A percentile compares a stretch with the other conserved stretches of the same genome.
Evolutionary conservation across 2,888 invertebrate genomes (phyloP).

Genomic region (Schizotus pectinicornis): DNA sequence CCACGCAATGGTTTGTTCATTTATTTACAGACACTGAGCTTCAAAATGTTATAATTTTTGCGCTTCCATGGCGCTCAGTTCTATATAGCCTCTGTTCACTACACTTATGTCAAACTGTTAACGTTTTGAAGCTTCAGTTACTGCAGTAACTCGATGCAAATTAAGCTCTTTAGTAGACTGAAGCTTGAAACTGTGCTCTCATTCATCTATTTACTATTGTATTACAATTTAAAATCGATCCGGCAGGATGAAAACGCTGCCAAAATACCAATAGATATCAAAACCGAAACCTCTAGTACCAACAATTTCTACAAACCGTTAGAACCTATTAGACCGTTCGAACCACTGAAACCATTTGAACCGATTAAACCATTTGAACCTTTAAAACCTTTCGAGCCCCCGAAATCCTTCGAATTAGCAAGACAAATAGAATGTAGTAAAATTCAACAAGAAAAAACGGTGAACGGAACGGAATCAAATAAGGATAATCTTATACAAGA

Average conservation of each 20-base stretch:
- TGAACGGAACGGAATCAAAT: not conserved
- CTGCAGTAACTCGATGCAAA: not conserved
- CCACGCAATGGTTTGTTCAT: constrained; percentile 44
- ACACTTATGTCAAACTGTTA: constrained; percentile 39
- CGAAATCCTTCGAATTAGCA: constrained; percentile 52
- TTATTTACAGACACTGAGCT: constrained; percentile 52
- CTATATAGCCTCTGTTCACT: constrained; percentile 56
- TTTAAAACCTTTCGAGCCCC: constrained; percentile 50
- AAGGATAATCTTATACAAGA: not conserved
- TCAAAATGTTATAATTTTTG: constrained; percentile 54
- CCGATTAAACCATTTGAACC: constrained; percentile 52
- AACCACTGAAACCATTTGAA: constrained; percentile 49
- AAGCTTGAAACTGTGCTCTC: constrained; percentile 23
- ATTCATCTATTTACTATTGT: not conserved
- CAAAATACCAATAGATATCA: not conserved
- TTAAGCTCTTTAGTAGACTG: not conserved
- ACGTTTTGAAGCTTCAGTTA: constrained; percentile 59
- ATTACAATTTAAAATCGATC: not conserved
- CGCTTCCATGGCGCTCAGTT: constrained; percentile 53
- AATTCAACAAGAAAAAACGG: constrained; percentile 7
- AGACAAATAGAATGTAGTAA: constrained; percentile 42
- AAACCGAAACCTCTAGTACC: constrained; percentile 11
- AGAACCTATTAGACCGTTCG: constrained; percentile 42
- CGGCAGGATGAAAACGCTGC: not conserved
- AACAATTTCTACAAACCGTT: constrained; percentile 40